Evolutionary conservation across 2,888 invertebrate genomes (phyloP).

Genomic region (Caenorhabditis angaria): DNA sequence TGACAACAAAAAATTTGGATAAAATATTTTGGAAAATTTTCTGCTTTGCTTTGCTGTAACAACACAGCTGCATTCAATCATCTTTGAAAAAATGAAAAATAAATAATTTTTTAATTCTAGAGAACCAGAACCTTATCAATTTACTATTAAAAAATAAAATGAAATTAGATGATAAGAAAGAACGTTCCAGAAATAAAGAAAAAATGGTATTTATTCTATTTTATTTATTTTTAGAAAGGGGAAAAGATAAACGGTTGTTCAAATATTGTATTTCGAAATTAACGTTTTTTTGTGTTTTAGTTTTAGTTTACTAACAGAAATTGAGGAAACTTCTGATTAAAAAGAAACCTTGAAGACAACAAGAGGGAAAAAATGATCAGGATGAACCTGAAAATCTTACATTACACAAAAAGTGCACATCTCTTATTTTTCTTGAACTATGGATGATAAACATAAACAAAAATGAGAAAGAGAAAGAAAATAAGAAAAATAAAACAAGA

Average conservation of each 20-base stretch:
- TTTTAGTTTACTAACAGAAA: too few relatives aligned
- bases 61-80: constrained; percentile 41
- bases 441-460: neutral
- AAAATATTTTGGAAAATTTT: neutral
- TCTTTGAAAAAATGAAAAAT: too few relatives aligned
- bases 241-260: neutral
- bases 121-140: neutral
- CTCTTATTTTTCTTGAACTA: neutral
- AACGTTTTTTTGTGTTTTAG: neutral
- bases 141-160: neutral
- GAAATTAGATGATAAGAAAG: too few relatives aligned
- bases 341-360: too few relatives aligned
- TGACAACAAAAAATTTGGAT: constrained; percentile 32
- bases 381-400: too few relatives aligned
- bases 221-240: too few relatives aligned
- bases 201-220: too few relatives aligned
- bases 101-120: too few relatives aligned
- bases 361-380: too few relatives aligned
- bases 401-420: neutral
- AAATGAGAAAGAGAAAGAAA: constrained; percentile 11
- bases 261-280: neutral
- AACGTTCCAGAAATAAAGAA: too few relatives aligned
- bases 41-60: constrained; percentile 30
- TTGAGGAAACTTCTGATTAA: too few relatives aligned
- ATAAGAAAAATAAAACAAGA: constrained; percentile 31